Evolutionary conservation across 2,888 invertebrate genomes (phyloP).

Genomic region (Arctia plantaginis): DNA sequence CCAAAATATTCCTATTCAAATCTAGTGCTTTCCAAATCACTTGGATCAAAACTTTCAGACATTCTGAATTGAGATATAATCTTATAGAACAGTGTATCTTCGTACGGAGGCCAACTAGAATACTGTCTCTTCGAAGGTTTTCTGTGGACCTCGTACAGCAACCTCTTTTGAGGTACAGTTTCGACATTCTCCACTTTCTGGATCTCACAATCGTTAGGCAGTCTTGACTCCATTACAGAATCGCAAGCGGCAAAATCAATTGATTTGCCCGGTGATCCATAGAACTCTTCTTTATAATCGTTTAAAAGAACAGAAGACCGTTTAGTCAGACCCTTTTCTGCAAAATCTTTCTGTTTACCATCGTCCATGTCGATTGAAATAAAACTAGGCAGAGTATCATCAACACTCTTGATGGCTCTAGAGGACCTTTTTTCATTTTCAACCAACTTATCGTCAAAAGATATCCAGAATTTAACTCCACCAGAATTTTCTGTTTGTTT

Average conservation of each 20-base stretch:
- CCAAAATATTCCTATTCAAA: conserved; percentile 43
- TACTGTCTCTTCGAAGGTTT: conserved; percentile 52
- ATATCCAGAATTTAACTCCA: conserved; percentile 81
- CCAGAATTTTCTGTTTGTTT: conserved; percentile 75
- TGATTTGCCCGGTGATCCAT: conserved; percentile 50
- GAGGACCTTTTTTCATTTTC: conserved; percentile 42
- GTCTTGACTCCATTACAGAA: conserved; percentile 16
- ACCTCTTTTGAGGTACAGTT: conserved; percentile 45
- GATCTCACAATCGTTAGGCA: neutral
- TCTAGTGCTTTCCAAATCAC: conserved; percentile 61
- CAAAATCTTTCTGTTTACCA: conserved; percentile 27
- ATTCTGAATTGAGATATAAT: conserved; percentile 78
- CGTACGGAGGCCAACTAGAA: conserved; percentile 79
- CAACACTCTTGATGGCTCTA: conserved; percentile 45
- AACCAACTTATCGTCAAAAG: conserved; percentile 70
- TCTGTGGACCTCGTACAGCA: conserved; percentile 63
- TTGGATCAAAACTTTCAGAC: conserved; percentile 81
- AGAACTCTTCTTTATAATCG: conserved; percentile 43
- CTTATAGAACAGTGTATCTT: conserved; percentile 75
- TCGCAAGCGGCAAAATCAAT: conserved; percentile 36
- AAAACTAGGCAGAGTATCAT: conserved; percentile 73
- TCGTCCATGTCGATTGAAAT: conserved; percentile 54
- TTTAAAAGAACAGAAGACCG: conserved; percentile 35
- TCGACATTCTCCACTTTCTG: neutral
- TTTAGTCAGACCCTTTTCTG: conserved; percentile 21